Evolutionary conservation across 2,888 invertebrate species (phyloP).

Genomic region (Scaptomyza caliginosa): DNA sequence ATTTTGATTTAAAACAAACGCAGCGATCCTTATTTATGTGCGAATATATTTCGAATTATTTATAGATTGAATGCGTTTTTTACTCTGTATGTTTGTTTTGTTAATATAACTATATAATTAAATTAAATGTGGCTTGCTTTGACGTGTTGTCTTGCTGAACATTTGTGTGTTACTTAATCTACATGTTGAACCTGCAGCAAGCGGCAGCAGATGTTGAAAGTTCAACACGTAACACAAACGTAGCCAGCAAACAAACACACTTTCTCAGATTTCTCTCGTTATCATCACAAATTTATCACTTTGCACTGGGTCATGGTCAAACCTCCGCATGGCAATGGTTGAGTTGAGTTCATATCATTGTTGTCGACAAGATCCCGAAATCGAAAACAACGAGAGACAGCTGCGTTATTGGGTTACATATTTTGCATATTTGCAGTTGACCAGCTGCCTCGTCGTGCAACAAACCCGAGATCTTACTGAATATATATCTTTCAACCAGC

Average conservation of each 20-base stretch:
- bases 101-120: neutral
- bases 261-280: slow-evolving; percentile 61
- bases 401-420: slow-evolving; percentile 62
- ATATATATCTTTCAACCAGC: slow-evolving; percentile 37
- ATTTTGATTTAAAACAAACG: slow-evolving; percentile 4
- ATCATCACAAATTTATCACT: slow-evolving; percentile 30
- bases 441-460: slow-evolving; percentile 83
- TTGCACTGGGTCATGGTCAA: slow-evolving; percentile 36
- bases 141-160: slow-evolving; percentile 79
- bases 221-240: slow-evolving; percentile 69
- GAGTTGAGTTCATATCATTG: slow-evolving; percentile 43
- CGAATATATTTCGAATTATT: neutral
- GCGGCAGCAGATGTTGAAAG: neutral
- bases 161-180: slow-evolving; percentile 66
- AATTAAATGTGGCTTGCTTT: slow-evolving; percentile 66
- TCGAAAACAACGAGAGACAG: slow-evolving; percentile 84
- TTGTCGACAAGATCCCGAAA: slow-evolving; percentile 83
- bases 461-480: slow-evolving; percentile 83
- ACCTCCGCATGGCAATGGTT: neutral
- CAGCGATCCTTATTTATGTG: neutral
- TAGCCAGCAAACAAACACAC: slow-evolving; percentile 81
- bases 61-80: neutral
- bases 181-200: slow-evolving; percentile 36
- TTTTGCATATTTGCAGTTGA: slow-evolving; percentile 25
- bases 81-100: no score